Percentiles rank a stretch among this genome's conserved stretches.
These are phyloP conservation scores for Astatoreochromis straeleni DNA, from an alignment of 2,113 vertebrate genomes.

Conservation along the genomic window DNA sequence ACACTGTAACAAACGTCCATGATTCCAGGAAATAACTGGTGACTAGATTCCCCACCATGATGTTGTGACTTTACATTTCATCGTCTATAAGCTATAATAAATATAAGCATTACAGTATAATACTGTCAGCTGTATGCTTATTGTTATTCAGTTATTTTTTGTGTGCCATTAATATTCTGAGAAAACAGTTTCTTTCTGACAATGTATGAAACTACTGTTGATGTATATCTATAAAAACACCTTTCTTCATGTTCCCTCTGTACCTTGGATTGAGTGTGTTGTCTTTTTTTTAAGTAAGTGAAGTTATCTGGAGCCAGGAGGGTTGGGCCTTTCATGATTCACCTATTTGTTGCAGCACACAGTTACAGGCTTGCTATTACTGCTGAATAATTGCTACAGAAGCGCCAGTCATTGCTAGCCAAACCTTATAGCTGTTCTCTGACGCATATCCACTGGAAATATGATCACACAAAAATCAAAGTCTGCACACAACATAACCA, in stretches of 20 bases:
- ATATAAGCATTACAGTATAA: background rate
- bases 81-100: background rate
- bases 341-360: background rate
- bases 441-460: rapidly evolving
- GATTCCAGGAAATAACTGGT: background rate
- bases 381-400: background rate
- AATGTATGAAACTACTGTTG: background rate
- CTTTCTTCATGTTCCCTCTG: background rate
- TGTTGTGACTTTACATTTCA: background rate
- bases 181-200: background rate
- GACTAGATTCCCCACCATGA: rapidly evolving
- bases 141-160: background rate
- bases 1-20: background rate
- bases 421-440: background rate
- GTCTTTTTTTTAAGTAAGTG: background rate
- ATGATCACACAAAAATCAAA: background rate
- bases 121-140: background rate
- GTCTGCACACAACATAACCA: background rate
- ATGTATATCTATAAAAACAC: background rate
- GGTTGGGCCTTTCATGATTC: background rate
- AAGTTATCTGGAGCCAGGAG: background rate
- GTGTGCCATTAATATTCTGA: background rate
- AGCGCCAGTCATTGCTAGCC: background rate
- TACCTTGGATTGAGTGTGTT: background rate
- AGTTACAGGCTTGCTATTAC: background rate